Evolutionary conservation across 2,797 vertebrate genomes (phyloP).

Genomic region (Adelosebastes latens): DNA sequence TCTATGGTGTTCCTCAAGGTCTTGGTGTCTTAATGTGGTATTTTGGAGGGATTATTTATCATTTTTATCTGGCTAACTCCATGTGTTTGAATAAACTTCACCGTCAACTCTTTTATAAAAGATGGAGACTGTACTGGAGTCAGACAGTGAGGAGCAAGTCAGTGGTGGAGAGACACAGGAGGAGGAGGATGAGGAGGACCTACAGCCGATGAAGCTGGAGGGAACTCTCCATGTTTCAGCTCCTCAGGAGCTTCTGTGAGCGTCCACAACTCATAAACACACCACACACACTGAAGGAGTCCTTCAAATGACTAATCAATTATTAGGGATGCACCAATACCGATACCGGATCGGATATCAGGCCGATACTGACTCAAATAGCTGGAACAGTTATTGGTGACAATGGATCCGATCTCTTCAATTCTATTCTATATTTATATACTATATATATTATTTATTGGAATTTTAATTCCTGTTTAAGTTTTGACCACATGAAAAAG

Average conservation of each 20-base stretch:
- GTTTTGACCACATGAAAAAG: too few relatives aligned
- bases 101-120: background rate
- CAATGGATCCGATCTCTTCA: too few relatives aligned
- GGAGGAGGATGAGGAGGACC: background rate
- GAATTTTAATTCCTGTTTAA: too few relatives aligned
- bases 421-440: too few relatives aligned
- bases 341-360: too few relatives aligned
- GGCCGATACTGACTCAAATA: too few relatives aligned
- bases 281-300: background rate
- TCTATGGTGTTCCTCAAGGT: too few relatives aligned
- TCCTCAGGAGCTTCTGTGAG: background rate
- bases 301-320: background rate
- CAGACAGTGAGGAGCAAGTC: background rate
- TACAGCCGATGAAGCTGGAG: background rate
- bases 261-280: background rate
- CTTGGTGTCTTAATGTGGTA: too few relatives aligned
- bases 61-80: background rate
- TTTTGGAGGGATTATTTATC: too few relatives aligned
- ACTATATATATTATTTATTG: too few relatives aligned
- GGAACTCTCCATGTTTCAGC: background rate
- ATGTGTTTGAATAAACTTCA: background rate
- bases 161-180: background rate
- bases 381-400: too few relatives aligned
- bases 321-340: background rate
- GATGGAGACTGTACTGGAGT: constrained; percentile 15